phyloP scores from a whole-genome alignment of 2,797 vertebrate genomes.

The Enteromius mattozi region DNA sequence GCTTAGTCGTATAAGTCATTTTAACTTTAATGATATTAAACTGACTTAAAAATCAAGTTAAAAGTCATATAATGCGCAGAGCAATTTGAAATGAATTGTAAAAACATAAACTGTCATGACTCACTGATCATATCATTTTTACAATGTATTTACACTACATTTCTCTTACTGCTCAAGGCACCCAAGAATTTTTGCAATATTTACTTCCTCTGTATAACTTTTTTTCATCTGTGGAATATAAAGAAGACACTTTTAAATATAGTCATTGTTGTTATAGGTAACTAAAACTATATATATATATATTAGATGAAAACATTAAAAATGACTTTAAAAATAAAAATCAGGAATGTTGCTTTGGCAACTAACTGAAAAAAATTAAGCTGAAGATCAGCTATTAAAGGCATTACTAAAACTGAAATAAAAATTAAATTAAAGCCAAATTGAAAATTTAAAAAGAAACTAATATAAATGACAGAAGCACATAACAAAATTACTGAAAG shows the following conservation, averaged over 20 bases:
- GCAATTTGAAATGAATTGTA: not conserved
- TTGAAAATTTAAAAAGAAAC: not conserved
- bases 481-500: not conserved
- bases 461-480: not conserved
- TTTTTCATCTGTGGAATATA: not conserved
- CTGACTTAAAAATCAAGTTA: not conserved
- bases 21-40: not conserved
- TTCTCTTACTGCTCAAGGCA: not conserved
- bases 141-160: not conserved
- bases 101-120: not conserved
- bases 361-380: not conserved
- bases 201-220: not conserved
- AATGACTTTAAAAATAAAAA: not conserved
- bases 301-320: not conserved
- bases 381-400: not conserved
- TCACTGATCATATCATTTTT: not conserved
- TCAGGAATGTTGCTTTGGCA: not conserved
- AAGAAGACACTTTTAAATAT: not conserved
- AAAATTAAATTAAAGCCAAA: not conserved
- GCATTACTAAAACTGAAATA: not conserved
- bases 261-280: not conserved
- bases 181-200: not conserved
- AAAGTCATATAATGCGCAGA: not conserved
- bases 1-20: not conserved
- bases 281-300: not conserved